Conservation (phyloP, 53 echinoderm and acorn worm species). For the Echinometra lucunter region DNA sequence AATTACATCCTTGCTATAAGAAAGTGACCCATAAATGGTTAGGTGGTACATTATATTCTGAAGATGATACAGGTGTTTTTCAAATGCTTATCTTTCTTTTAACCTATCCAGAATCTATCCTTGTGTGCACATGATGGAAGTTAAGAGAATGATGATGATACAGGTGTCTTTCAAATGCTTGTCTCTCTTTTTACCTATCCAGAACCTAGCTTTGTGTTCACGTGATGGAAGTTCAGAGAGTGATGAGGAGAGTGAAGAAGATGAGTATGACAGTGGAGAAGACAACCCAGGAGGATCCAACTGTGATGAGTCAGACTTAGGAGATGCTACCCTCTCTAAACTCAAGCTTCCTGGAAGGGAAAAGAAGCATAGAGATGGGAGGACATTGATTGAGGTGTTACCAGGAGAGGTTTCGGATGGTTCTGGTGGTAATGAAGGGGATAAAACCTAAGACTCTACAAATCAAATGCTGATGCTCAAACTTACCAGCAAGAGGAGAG, state of each 20-base stretch:
- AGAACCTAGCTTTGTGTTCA: slow-evolving; percentile 47
- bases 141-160: neutral
- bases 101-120: slow-evolving; percentile 19
- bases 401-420: neutral
- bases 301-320: neutral
- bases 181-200: neutral
- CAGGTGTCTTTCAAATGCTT: neutral
- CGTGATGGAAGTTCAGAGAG: slow-evolving; percentile 45
- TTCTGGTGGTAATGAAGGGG: neutral
- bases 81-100: neutral
- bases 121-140: slow-evolving; percentile 23
- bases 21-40: neutral
- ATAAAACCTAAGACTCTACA: neutral
- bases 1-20: neutral
- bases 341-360: slow-evolving; percentile 27
- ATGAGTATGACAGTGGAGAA: slow-evolving; percentile 31
- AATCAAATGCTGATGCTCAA: neutral
- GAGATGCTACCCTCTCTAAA: neutral
- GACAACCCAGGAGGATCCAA: neutral
- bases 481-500: neutral
- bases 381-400: slow-evolving; percentile 42
- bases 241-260: slow-evolving; percentile 44
- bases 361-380: slow-evolving; percentile 28
- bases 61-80: neutral
- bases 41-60: too few relatives aligned